A percentile compares a stretch with the other conserved stretches of the same genome.
phyloP scores from a whole-genome alignment of 2,797 vertebrate species.

The Poecilia gillii region DNA sequence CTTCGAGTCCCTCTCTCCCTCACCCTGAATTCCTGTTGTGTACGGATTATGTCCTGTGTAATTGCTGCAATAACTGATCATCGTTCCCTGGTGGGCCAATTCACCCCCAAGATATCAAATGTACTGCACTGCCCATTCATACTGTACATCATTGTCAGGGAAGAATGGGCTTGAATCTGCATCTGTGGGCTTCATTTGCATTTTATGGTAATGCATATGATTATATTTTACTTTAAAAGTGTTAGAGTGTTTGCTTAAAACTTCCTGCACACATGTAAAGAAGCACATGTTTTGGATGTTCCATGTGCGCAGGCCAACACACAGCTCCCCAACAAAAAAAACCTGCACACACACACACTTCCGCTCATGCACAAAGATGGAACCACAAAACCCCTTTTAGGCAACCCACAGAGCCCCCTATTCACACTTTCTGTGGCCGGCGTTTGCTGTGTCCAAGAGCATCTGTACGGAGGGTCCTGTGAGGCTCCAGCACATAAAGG shows the following conservation, averaged over 20 bases:
- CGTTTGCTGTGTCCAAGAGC: slow-evolving; percentile 67
- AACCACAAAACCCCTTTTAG: slow-evolving; percentile 50
- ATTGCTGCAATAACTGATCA: slow-evolving; percentile 67
- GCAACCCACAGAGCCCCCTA: slow-evolving; percentile 67
- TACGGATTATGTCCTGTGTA: slow-evolving; percentile 51
- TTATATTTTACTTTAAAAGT: not conserved
- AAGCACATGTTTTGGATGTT: slow-evolving; percentile 40
- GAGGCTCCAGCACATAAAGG: slow-evolving; percentile 58
- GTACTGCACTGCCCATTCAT: not conserved
- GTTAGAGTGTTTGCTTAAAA: not conserved
- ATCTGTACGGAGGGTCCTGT: slow-evolving; percentile 71
- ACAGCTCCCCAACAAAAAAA: slow-evolving; percentile 36
- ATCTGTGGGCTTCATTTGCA: not conserved
- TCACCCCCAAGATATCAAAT: slow-evolving; percentile 20
- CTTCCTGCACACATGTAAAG: slow-evolving; percentile 1
- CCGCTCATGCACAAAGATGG: slow-evolving; percentile 14
- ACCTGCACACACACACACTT: slow-evolving; percentile 34
- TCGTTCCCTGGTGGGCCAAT: slow-evolving; percentile 20
- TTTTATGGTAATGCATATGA: not conserved
- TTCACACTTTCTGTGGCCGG: slow-evolving; percentile 60
- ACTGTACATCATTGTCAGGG: not conserved
- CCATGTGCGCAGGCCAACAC: slow-evolving; percentile 36
- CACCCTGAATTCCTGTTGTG: slow-evolving; percentile 47
- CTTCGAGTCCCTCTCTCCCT: slow-evolving; percentile 43
- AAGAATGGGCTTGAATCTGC: not conserved